Percentiles rank a stretch among this genome's conserved stretches.
phyloP scores from a whole-genome alignment of 2,113 vertebrate genomes.

The Lasiurus borealis region DNA sequence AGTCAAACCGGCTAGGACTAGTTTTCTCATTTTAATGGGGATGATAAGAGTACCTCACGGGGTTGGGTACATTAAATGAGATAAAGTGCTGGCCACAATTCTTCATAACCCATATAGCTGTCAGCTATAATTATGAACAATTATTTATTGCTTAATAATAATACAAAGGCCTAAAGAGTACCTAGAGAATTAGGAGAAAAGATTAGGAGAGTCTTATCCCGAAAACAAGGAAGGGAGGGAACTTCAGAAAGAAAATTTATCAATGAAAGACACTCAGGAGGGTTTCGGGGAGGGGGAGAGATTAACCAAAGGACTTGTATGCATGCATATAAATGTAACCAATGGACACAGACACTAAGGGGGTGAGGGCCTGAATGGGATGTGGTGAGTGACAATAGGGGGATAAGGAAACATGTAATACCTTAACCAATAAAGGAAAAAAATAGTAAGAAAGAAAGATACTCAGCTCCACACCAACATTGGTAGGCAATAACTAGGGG shows the following conservation, averaged over 20 bases:
- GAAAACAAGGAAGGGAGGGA: background rate
- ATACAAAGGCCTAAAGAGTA: slow-evolving; percentile 12
- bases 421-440: background rate
- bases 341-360: too few relatives aligned
- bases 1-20: background rate
- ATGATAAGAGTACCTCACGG: slow-evolving; percentile 44
- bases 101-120: slow-evolving; percentile 1
- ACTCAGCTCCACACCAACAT: background rate
- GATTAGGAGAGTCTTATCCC: background rate
- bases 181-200: slow-evolving; percentile 24
- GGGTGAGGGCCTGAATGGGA: too few relatives aligned
- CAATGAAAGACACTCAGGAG: background rate
- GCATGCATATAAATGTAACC: too few relatives aligned
- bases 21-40: slow-evolving; percentile 33
- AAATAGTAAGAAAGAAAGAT: background rate
- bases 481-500: background rate
- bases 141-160: slow-evolving; percentile 48
- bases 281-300: too few relatives aligned
- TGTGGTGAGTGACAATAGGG: too few relatives aligned
- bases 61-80: slow-evolving; percentile 35
- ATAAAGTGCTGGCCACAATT: slow-evolving; percentile 51
- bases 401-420: too few relatives aligned
- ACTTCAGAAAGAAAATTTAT: slow-evolving; percentile 55
- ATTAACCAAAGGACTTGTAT: too few relatives aligned
- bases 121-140: slow-evolving; percentile 38